phyloP scores from a whole-genome alignment of 35 echinoderm and acorn worm genomes.

The Strongylocentrotus purpuratus region DNA sequence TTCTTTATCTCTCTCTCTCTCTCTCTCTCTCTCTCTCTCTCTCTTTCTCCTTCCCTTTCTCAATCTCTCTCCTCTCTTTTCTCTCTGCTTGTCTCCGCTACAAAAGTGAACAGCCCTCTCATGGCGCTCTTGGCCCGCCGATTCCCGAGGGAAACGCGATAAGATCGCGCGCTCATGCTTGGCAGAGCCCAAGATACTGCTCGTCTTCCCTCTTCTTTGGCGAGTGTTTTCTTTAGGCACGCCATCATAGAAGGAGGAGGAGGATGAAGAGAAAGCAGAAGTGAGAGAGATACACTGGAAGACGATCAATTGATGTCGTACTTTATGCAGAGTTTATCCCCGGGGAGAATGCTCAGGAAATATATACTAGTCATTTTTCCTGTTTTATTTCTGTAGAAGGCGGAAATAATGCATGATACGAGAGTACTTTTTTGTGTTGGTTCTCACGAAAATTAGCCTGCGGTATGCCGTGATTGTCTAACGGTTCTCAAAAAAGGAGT shows the following conservation, averaged over 20 bases:
- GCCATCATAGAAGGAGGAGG: not conserved
- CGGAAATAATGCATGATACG: conserved; percentile 49
- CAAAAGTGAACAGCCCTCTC: conserved; percentile 31
- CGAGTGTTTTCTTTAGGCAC: conserved; percentile 44
- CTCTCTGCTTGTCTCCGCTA: not conserved
- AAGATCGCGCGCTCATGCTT: conserved; percentile 33
- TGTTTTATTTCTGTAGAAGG: conserved; percentile 34
- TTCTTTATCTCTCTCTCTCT: not conserved
- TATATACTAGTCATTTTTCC: conserved; percentile 45
- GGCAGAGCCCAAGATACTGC: conserved; percentile 7
- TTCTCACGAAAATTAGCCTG: conserved; percentile 34
- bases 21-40: not conserved
- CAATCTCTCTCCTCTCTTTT: not conserved
- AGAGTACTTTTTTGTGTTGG: conserved; percentile 6
- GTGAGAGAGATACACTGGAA: not conserved
- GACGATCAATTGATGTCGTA: conserved; percentile 23
- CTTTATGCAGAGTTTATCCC: conserved; percentile 40
- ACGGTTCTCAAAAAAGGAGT: conserved; percentile 7
- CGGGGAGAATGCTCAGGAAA: conserved; percentile 2
- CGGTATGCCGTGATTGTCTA: conserved; percentile 16
- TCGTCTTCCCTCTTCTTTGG: not conserved
- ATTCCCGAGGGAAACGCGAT: conserved; percentile 27
- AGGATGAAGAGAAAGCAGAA: not conserved
- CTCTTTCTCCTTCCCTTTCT: not conserved
- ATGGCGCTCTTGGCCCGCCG: not conserved